These are phyloP conservation scores for Apodemus speciosus DNA, from an alignment of 2,113 vertebrate species.

Conservation along the genomic window DNA sequence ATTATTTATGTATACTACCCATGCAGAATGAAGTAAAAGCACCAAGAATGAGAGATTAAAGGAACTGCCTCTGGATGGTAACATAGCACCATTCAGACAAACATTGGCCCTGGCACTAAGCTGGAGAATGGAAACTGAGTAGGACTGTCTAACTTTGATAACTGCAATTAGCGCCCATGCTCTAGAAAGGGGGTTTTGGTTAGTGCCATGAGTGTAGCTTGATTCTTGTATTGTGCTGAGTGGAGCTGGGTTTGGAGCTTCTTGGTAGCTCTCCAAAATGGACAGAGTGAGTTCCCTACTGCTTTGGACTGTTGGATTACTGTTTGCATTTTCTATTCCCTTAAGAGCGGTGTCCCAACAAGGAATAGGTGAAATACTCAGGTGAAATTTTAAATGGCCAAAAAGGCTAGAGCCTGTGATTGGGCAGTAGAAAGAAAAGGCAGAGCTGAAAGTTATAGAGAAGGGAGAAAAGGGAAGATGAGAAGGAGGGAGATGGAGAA, in stretches of 20 bases:
- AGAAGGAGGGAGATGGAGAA: too few relatives aligned
- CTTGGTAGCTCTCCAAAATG: neutral
- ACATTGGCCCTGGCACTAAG: neutral
- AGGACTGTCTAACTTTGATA: neutral
- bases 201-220: neutral
- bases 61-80: neutral
- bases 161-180: neutral
- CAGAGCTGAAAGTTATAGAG: too few relatives aligned
- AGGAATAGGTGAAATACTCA: too few relatives aligned
- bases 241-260: neutral
- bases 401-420: too few relatives aligned
- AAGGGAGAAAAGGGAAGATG: too few relatives aligned
- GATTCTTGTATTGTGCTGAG: neutral
- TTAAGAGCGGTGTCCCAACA: too few relatives aligned
- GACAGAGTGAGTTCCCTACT: neutral
- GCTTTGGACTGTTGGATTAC: too few relatives aligned
- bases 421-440: too few relatives aligned
- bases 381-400: too few relatives aligned
- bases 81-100: slow-evolving; percentile 24
- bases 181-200: neutral
- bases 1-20: neutral
- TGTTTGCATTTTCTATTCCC: too few relatives aligned
- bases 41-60: neutral
- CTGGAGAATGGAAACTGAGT: neutral
- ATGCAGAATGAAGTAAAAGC: slow-evolving; percentile 11